phyloP scores from a whole-genome alignment of 1,140 invertebrate genomes.

The Drosophila grimshawi region DNA sequence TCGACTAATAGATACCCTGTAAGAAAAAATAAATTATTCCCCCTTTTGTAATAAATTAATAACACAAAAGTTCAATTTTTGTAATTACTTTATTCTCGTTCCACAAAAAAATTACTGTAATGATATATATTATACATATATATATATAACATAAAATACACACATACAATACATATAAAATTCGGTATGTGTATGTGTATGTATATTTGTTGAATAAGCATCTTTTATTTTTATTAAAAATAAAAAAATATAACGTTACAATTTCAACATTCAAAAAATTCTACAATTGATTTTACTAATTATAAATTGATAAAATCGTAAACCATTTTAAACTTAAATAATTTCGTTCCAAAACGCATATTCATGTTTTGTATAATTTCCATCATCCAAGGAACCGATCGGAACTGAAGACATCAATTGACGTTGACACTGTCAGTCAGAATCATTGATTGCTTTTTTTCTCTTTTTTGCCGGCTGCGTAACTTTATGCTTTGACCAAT shows the following conservation, averaged over 20 bases:
- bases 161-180: constrained; percentile 1
- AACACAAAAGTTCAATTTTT: neutral
- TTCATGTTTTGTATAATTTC: constrained; percentile 48
- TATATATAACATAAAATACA: constrained; percentile 1
- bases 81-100: neutral
- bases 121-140: neutral
- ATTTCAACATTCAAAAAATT: constrained; percentile 62
- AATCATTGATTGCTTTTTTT: constrained; percentile 82
- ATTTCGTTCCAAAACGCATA: constrained; percentile 62
- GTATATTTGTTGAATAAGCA: constrained; percentile 38
- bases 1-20: neutral
- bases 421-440: constrained; percentile 77
- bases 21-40: no score
- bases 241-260: constrained; percentile 70
- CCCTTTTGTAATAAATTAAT: no score
- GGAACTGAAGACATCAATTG: constrained; percentile 24
- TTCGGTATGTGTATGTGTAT: constrained; percentile 11
- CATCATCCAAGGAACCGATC: constrained; percentile 51
- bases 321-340: constrained; percentile 48
- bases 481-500: constrained; percentile 82
- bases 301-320: constrained; percentile 54
- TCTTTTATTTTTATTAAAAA: constrained; percentile 68
- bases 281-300: constrained; percentile 56
- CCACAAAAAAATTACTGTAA: neutral
- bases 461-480: constrained; percentile 77